These are phyloP conservation scores for Mimumesa dahlbomi DNA, from an alignment of 2,888 invertebrate species.

Conservation along the genomic window DNA sequence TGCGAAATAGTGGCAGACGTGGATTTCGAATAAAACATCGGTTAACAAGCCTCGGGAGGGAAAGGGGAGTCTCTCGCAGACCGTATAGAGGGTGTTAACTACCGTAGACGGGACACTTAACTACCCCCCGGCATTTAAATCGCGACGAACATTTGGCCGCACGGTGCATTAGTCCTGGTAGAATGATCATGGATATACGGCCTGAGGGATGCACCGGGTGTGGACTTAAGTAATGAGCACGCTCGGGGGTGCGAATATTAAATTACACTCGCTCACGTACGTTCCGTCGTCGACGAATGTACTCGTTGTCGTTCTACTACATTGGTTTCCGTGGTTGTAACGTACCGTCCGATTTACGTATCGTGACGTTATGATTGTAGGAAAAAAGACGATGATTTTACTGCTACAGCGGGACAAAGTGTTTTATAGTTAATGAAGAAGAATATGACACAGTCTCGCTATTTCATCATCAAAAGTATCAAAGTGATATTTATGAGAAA, in stretches of 20 bases:
- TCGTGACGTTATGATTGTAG: no score
- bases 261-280: slow-evolving; percentile 58
- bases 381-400: no score
- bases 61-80: slow-evolving; percentile 34
- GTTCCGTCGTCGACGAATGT: no score
- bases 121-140: slow-evolving; percentile 73
- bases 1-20: no score
- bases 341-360: no score
- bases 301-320: no score
- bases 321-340: no score
- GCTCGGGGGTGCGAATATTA: slow-evolving; percentile 64
- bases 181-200: slow-evolving; percentile 69
- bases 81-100: slow-evolving; percentile 69
- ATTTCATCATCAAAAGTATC: no score
- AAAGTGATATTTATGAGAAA: no score
- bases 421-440: no score
- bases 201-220: slow-evolving; percentile 60
- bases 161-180: slow-evolving; percentile 76
- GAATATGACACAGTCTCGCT: no score
- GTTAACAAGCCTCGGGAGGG: slow-evolving; percentile 67
- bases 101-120: slow-evolving; percentile 69
- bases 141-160: slow-evolving; percentile 76
- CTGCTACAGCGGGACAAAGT: no score
- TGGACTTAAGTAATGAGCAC: slow-evolving; percentile 72
- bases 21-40: slow-evolving; percentile 52